Evolutionary conservation across 2,797 vertebrate genomes (phyloP).

Genomic region (Notamacropus eugenii): DNA sequence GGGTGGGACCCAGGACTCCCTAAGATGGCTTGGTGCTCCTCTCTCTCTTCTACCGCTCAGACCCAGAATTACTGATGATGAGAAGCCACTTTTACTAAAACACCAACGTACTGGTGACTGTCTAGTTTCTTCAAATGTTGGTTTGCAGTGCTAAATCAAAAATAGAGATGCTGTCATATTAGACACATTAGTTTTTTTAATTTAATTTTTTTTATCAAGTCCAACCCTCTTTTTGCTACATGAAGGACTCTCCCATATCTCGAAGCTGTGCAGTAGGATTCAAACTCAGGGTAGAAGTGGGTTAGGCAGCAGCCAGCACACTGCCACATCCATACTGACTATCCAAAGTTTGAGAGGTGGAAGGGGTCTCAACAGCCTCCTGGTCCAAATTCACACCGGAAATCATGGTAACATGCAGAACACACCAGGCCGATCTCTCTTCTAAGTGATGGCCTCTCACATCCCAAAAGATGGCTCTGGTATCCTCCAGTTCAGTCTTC

Average conservation of each 20-base stretch:
- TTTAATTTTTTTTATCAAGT: not conserved
- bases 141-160: constrained; percentile 16
- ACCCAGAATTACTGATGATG: not conserved
- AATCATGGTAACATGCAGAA: not conserved
- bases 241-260: not conserved
- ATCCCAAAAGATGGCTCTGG: not conserved
- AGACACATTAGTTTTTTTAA: not conserved
- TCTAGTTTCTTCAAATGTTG: not conserved
- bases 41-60: not conserved
- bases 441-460: not conserved
- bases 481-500: not conserved
- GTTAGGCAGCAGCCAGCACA: not conserved
- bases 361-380: not conserved
- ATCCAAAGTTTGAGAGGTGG: not conserved
- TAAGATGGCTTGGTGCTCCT: not conserved
- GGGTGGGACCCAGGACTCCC: not conserved
- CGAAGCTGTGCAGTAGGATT: not conserved
- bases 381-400: not conserved
- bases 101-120: not conserved
- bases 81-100: not conserved
- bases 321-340: not conserved
- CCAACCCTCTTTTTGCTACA: not conserved
- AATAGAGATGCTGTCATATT: constrained; percentile 14
- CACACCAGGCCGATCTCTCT: not conserved
- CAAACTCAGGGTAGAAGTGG: not conserved